Evolutionary conservation across 2,797 vertebrate species (phyloP).

Genomic region (Tachyglossus aculeatus): DNA sequence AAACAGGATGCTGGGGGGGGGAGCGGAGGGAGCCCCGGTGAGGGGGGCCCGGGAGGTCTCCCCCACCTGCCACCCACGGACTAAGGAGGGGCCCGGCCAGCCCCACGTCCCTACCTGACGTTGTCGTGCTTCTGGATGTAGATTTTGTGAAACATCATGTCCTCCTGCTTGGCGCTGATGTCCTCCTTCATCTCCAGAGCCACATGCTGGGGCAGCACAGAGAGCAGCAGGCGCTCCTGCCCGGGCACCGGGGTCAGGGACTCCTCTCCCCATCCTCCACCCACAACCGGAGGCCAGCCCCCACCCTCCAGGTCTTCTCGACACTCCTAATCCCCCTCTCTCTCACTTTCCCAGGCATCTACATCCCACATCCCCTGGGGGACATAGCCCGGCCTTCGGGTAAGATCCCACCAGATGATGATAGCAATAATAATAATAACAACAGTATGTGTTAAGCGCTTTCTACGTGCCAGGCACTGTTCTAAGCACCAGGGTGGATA

Average conservation of each 20-base stretch:
- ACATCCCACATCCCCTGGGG: too few relatives aligned
- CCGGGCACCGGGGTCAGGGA: background rate
- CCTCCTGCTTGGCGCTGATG: slow-evolving; percentile 97
- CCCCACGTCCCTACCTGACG: slow-evolving; percentile 82
- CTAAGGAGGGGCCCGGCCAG: background rate
- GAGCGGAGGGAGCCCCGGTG: too few relatives aligned
- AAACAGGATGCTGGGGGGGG: slow-evolving; percentile 86
- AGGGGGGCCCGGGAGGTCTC: background rate
- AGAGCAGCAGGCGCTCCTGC: slow-evolving; percentile 94
- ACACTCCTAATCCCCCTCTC: too few relatives aligned
- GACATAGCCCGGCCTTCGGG: too few relatives aligned
- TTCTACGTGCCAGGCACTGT: too few relatives aligned
- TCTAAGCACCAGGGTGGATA: too few relatives aligned
- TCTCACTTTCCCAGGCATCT: too few relatives aligned
- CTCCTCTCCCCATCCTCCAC: background rate
- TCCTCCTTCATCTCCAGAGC: slow-evolving; percentile 99
- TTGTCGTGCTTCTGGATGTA: slow-evolving; percentile 99
- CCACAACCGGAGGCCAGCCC: background rate
- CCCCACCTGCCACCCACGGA: background rate
- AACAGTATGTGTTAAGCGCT: too few relatives aligned
- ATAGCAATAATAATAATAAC: too few relatives aligned
- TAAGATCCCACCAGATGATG: too few relatives aligned
- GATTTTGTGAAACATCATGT: slow-evolving; percentile 99
- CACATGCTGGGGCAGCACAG: slow-evolving; percentile 94
- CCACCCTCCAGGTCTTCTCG: fast-evolving